Conservation (phyloP, 2,113 vertebrate species). For the Vimba vimba region DNA sequence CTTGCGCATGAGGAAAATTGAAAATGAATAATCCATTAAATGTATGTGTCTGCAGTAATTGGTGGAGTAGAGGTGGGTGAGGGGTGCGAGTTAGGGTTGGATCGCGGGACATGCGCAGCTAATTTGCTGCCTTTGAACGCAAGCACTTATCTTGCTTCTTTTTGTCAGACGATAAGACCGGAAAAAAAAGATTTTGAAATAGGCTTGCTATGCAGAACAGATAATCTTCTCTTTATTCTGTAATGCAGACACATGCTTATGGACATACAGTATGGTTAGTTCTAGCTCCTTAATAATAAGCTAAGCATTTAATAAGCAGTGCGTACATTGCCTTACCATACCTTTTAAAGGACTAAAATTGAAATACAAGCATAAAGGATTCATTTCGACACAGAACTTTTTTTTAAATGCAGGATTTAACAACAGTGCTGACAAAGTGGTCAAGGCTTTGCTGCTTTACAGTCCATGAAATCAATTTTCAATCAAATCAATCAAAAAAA, state of each 20-base stretch:
- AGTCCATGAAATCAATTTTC: no score
- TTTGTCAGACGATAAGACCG: constrained; percentile 15
- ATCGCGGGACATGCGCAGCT: background rate
- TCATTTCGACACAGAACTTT: background rate
- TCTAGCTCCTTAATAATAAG: background rate
- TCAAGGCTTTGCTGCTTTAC: background rate
- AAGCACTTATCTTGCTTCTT: constrained; percentile 13
- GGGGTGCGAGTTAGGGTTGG: background rate
- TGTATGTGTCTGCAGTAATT: constrained; percentile 26
- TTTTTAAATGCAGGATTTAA: background rate
- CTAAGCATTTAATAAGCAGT: background rate
- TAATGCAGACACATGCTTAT: background rate
- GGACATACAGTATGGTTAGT: background rate
- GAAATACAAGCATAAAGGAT: background rate
- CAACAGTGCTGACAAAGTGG: background rate
- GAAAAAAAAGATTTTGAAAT: background rate
- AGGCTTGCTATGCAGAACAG: background rate
- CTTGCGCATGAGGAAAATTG: constrained; percentile 24
- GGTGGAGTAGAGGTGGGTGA: background rate
- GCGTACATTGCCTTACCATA: background rate
- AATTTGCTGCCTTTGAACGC: constrained; percentile 32
- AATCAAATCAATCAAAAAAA: no score
- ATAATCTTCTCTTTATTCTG: background rate
- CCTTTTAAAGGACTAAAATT: background rate
- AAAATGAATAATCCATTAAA: constrained; percentile 46